Conservation (phyloP, 2,797 vertebrate species). For the Hydrocynus forskahlii region DNA sequence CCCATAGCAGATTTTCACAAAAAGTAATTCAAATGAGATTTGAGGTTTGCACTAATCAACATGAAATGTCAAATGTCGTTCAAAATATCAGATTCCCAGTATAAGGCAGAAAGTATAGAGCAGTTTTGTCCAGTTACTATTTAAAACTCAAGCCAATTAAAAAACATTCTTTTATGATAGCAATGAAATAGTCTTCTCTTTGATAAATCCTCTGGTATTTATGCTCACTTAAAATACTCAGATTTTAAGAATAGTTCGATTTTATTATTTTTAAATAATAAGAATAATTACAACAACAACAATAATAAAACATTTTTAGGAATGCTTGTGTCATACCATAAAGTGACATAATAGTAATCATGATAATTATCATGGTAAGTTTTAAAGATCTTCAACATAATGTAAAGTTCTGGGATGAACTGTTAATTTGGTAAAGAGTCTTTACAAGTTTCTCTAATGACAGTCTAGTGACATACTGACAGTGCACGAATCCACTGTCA, state of each 20-base stretch:
- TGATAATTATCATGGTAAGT: too few species aligned
- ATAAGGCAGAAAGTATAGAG: too few species aligned
- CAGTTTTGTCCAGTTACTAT: neutral
- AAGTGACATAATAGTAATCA: neutral
- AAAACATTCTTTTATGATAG: neutral
- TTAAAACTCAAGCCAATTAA: neutral
- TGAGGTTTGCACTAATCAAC: neutral
- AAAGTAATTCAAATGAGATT: neutral
- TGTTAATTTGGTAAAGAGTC: too few species aligned
- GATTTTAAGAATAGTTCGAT: too few species aligned
- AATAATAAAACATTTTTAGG: neutral
- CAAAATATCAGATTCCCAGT: neutral
- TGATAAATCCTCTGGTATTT: neutral
- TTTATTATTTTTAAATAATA: too few species aligned
- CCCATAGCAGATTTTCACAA: neutral
- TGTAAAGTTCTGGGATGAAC: too few species aligned
- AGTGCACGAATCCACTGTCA: too few species aligned
- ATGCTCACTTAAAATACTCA: neutral
- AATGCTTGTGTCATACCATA: neutral
- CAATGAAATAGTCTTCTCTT: neutral
- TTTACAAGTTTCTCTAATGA: too few species aligned
- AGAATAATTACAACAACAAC: too few species aligned
- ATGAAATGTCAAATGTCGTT: neutral
- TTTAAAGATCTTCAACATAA: too few species aligned
- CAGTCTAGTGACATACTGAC: too few species aligned